phyloP scores from a whole-genome alignment of 2,888 invertebrate genomes.

The Caenorhabditis macrosperma region DNA sequence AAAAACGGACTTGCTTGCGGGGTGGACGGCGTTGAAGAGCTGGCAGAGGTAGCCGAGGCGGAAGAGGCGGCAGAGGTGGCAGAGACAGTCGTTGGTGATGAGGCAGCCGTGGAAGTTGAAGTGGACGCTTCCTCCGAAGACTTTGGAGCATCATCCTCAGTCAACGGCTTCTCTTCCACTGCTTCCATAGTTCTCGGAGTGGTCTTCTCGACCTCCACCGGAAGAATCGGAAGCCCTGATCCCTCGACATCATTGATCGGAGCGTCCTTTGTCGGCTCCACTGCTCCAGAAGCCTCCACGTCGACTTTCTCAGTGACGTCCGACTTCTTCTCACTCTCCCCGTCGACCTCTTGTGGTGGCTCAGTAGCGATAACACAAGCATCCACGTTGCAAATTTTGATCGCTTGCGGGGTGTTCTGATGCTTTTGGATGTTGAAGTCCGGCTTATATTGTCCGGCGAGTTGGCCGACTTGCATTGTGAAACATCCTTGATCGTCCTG shows the following conservation, averaged over 20 bases:
- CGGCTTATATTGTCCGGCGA: slow-evolving; percentile 61
- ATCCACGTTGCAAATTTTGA: slow-evolving; percentile 59
- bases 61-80: background rate
- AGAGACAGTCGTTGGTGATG: background rate
- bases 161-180: slow-evolving; percentile 44
- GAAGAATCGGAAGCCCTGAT: slow-evolving; percentile 27
- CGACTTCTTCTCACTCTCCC: slow-evolving; percentile 11
- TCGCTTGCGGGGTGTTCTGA: slow-evolving; percentile 35
- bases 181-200: slow-evolving; percentile 18
- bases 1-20: slow-evolving; percentile 49
- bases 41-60: background rate
- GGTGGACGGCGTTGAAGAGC: slow-evolving; percentile 1
- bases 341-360: slow-evolving; percentile 37
- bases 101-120: background rate
- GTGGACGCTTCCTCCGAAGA: background rate
- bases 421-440: slow-evolving; percentile 63
- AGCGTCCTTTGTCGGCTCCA: slow-evolving; percentile 16
- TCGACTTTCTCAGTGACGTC: slow-evolving; percentile 15
- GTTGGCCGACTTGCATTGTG: slow-evolving; percentile 64
- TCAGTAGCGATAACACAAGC: slow-evolving; percentile 23
- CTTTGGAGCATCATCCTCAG: slow-evolving; percentile 14
- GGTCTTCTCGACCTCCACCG: background rate
- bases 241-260: slow-evolving; percentile 44
- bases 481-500: slow-evolving; percentile 61
- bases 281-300: slow-evolving; percentile 41